Evolutionary conservation across 1,140 invertebrate species (phyloP), one percentile per base, ranked within the genome.

Genomic region (Aphelenchoides besseyi): DNA sequence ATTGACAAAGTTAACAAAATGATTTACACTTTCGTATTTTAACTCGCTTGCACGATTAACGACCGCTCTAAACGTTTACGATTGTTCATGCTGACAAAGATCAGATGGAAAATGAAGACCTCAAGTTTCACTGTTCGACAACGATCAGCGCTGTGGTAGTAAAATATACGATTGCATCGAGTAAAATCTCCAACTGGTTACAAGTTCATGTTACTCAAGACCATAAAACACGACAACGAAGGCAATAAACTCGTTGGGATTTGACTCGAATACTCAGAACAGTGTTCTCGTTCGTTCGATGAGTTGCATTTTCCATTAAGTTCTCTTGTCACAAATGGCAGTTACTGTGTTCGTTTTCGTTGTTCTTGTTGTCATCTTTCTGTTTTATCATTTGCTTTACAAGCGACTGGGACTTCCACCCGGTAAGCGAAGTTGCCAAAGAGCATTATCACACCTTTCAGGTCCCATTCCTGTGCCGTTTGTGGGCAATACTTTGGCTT

Each of bases 311-410:
- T 59, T 28, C 23, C 55, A n/a, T n/a, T n/a, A n/a, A n/a, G n/a
- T n/a, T n/a, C n/a, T n/a, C n/a, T n/a, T n/a, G n/a, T n/a, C n/a
- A n/a, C n/a, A 8, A 33, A 59, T 59, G 5, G 5, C 55, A 23
- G 55, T 33, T 33, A 23, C 12, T 33, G 5, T 59, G 55, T 33
- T 59, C 5, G 55, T 59, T 33, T 18, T 59, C 18, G 5, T 59
- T 8, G 18, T 59, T 33, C 5, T 18, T 8, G 18, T 59, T 8
- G 18, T 18, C 5, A 8, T 59, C 5, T 59, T 59, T 23, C 55
- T 59, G 26, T 33, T 59, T 33, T 59, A 59, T 33, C 55, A 59
- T 33, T 23, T 59, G 55, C 12, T 8, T 18, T 59, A 59, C 18
- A 59, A 59, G 23, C 55, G 55, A 5, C 23, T 28, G 55, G 18